Percentiles rank a stretch among this genome's conserved stretches.
Conservation (phyloP, 1,140 invertebrate species). For the Branchinecta lindahli region DNA sequence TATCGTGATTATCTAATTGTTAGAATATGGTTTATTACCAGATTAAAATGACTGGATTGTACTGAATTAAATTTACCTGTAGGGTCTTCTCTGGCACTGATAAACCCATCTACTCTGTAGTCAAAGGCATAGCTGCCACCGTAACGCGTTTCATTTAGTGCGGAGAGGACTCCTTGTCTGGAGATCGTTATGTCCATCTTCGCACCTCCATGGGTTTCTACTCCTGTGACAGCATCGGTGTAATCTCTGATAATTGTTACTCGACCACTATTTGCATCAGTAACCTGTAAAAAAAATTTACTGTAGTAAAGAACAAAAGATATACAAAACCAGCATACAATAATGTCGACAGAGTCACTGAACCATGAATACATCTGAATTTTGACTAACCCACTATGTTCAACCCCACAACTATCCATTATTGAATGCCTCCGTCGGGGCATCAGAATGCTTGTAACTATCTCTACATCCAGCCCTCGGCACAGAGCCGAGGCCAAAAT, state of each 20-base stretch:
- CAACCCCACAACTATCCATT: too few species aligned
- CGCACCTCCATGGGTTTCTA: conserved; percentile 16
- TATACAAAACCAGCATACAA: background rate
- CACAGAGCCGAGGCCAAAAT: too few species aligned
- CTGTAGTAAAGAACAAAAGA: background rate
- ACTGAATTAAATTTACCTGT: background rate
- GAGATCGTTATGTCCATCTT: conserved; percentile 15
- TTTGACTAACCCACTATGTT: too few species aligned
- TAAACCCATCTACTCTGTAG: conserved; percentile 12
- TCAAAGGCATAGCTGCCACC: conserved; percentile 11
- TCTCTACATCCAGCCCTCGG: too few species aligned
- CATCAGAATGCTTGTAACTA: too few species aligned
- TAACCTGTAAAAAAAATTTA: conserved; percentile 15
- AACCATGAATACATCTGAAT: too few species aligned
- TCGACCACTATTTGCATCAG: conserved; percentile 12
- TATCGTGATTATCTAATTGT: too few species aligned
- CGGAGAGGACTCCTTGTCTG: conserved; percentile 4
- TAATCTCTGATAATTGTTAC: conserved; percentile 18
- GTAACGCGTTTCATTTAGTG: conserved; percentile 13
- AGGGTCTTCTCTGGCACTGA: background rate
- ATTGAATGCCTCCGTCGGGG: too few species aligned
- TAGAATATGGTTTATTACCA: too few species aligned
- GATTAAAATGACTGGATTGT: too few species aligned
- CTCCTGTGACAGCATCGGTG: conserved; percentile 13
- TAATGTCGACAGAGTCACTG: too few species aligned